A percentile compares a stretch with the other conserved stretches of the same genome.
Evolutionary conservation across 2,888 invertebrate genomes (phyloP).

Genomic region (Heliothis peltigera): DNA sequence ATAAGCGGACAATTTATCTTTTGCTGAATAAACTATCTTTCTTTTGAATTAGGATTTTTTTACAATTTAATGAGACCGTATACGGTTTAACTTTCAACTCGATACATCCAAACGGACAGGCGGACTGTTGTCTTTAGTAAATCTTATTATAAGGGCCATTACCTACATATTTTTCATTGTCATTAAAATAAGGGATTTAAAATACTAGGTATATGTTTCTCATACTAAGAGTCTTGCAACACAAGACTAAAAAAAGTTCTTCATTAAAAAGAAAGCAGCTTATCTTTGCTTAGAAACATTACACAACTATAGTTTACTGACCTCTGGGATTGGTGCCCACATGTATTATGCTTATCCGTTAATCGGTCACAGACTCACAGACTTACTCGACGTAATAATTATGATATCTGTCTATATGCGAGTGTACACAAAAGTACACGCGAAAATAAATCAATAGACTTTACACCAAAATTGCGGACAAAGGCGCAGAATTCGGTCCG

Average conservation of each 20-base stretch:
- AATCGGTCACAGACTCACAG: constrained; percentile 15
- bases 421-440: not conserved
- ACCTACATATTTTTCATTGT: no score
- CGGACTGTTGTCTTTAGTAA: no score
- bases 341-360: constrained; percentile 24
- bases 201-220: no score
- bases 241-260: not conserved
- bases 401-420: not conserved
- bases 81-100: no score
- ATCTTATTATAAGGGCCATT: no score
- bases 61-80: no score
- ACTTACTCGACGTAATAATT: constrained; percentile 17
- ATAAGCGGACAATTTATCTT: no score
- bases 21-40: no score
- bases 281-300: constrained; percentile 23
- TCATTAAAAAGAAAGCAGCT: constrained; percentile 3
- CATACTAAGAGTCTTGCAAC: no score
- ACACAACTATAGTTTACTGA: constrained; percentile 1
- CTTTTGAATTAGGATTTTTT: no score
- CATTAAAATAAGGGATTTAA: no score
- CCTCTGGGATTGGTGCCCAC: not conserved
- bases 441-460: not conserved
- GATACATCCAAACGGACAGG: no score
- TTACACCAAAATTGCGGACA: not conserved
- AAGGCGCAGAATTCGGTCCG: not conserved